Evolutionary conservation across 2,797 vertebrate genomes (phyloP), one percentile per base, ranked within the genome.

Genomic region (Sparidentex hasta): DNA sequence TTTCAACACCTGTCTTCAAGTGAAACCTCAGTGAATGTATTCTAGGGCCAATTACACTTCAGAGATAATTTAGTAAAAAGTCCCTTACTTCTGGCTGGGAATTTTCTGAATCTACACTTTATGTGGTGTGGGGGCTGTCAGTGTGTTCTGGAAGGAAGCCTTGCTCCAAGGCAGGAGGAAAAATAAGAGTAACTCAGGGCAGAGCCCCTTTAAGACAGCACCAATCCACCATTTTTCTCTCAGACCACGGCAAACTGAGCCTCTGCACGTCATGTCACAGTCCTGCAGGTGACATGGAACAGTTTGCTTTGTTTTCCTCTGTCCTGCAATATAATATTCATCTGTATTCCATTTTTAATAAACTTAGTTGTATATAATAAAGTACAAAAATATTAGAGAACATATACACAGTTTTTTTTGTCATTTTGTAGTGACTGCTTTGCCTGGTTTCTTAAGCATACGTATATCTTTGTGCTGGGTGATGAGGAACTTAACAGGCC

Each of bases 331-430:
- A 96, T 95, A 95, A 95, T 96, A 95, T 92, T 96, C 88, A 94
- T 96, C 94, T 97, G 96, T 96, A 95, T 95, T 96, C 91, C 93
- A 94, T 95, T 96, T 96, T 96, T 96, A 97, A 97, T 97, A 97
- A 97, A 97, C 96, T 97, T 96, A 97, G 95, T 95, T 95, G 96
- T 96, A 96, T 96, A 96, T 96, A 95, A 97, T 96, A 97, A 96
- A 97, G 95, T 97, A 98, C 95, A 97, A 96, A 97, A 98, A 97
- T 97, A 97, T 97, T 95, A 97, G 97, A 97, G 97, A 96, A 96
- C 96, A 96, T 97, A 96, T 96, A 95, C 94, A 95, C 93, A 94
- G 93, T 95, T 95, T 96, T 92, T 38, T 93, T 91, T 93, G 93
- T 93, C 92, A 89, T 93, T 93, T 92, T 95, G 95, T 96, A 96